Conservation (phyloP, 2,113 vertebrate species). For the Alaudala cheleensis region DNA sequence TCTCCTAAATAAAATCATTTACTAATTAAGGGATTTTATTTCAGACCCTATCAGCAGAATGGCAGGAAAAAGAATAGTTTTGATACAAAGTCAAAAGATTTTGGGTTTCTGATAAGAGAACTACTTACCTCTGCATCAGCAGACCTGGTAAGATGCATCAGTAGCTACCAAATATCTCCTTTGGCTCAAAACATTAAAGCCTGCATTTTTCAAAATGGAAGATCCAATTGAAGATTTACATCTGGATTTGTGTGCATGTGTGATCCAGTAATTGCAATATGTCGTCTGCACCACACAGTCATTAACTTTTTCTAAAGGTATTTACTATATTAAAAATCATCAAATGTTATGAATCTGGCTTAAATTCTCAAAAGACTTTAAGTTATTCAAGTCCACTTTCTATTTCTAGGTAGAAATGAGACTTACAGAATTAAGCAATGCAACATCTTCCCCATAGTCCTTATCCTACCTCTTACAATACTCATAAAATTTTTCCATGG, state of each 20-base stretch:
- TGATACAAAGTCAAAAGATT: background rate
- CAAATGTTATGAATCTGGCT: background rate
- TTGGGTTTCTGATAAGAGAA: background rate
- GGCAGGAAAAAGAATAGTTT: background rate
- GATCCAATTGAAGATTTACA: background rate
- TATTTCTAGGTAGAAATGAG: background rate
- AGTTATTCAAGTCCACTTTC: background rate
- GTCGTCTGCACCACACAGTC: background rate
- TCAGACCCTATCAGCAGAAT: background rate
- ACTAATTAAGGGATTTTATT: conserved; percentile 1
- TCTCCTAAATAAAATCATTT: background rate
- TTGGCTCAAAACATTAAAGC: background rate
- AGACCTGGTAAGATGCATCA: background rate
- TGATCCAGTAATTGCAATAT: background rate
- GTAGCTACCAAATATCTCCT: background rate
- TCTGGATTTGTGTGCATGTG: background rate
- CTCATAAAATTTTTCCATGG: background rate
- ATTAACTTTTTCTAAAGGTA: background rate
- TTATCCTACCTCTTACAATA: background rate
- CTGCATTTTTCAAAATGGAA: background rate
- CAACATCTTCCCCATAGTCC: background rate
- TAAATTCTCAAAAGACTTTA: background rate
- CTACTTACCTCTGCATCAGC: background rate
- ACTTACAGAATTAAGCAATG: background rate
- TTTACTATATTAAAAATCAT: background rate